Evolutionary conservation across 2,888 invertebrate genomes (phyloP).

Genomic region (Masnerella sp.): DNA sequence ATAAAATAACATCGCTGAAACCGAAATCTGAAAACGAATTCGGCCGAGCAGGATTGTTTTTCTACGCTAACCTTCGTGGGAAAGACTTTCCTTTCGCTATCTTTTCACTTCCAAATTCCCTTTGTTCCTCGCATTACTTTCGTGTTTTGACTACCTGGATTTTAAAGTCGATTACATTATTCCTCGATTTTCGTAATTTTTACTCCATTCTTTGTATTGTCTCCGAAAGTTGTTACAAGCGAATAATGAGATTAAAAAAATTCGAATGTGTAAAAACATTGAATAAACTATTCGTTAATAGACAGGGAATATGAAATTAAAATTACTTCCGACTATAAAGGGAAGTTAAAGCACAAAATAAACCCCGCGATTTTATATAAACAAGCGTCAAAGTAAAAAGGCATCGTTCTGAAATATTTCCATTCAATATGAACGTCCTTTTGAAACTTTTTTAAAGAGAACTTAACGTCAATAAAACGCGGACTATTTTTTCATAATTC

Average conservation of each 20-base stretch:
- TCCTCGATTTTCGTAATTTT: constrained; percentile 30
- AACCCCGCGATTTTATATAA: background rate
- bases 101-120: background rate
- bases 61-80: background rate
- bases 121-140: background rate
- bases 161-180: constrained; percentile 23
- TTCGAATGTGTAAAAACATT: background rate
- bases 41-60: background rate
- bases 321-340: background rate
- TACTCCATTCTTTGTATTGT: constrained; percentile 12
- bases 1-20: background rate
- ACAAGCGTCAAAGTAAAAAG: background rate
- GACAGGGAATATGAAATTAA: background rate
- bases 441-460: background rate
- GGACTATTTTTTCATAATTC: constrained; percentile 7
- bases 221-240: constrained; percentile 2
- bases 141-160: constrained; percentile 28
- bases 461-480: constrained; percentile 7
- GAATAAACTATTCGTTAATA: background rate
- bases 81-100: background rate
- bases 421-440: constrained; percentile 4
- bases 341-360: background rate
- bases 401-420: constrained; percentile 4
- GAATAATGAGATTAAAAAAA: constrained; percentile 4
- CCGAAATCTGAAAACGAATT: background rate